Evolutionary conservation across 2,113 vertebrate species (phyloP).

Genomic region (Edolisoma coerulescens): DNA sequence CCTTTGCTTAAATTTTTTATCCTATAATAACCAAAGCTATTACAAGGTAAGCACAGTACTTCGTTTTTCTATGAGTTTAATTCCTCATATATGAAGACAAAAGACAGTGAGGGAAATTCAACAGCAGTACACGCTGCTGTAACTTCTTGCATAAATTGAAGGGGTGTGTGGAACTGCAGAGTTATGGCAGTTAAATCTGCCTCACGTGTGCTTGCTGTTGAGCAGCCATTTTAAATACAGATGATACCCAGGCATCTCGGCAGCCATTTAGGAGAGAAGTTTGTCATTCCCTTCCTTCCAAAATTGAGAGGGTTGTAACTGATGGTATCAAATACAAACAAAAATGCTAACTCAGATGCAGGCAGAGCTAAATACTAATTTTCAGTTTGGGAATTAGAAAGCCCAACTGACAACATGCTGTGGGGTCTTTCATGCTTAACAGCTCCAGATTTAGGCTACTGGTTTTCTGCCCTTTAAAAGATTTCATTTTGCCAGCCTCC

Average conservation of each 20-base stretch:
- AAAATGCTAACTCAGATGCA: background rate
- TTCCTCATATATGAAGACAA: background rate
- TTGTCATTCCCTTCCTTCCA: background rate
- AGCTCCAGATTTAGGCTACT: background rate
- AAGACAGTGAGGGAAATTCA: background rate
- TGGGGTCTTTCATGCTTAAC: background rate
- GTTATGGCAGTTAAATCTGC: background rate
- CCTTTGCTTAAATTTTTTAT: background rate
- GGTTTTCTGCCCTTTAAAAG: background rate
- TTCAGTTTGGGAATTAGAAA: background rate
- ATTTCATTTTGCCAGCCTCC: background rate
- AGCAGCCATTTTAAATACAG: conserved; percentile 23
- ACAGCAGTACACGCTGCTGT: background rate
- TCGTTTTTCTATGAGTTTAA: background rate
- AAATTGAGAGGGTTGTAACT: background rate
- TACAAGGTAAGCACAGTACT: background rate
- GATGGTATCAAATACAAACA: background rate
- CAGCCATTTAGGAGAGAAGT: background rate
- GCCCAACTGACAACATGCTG: background rate
- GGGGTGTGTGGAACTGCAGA: background rate
- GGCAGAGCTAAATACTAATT: background rate
- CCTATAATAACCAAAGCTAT: background rate
- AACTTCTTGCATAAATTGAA: background rate
- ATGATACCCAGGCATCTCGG: background rate
- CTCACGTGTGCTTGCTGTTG: background rate